Base-by-base conservation (phyloP, 92 coral and sea anemone species). In the Porites cylindrica region DNA sequence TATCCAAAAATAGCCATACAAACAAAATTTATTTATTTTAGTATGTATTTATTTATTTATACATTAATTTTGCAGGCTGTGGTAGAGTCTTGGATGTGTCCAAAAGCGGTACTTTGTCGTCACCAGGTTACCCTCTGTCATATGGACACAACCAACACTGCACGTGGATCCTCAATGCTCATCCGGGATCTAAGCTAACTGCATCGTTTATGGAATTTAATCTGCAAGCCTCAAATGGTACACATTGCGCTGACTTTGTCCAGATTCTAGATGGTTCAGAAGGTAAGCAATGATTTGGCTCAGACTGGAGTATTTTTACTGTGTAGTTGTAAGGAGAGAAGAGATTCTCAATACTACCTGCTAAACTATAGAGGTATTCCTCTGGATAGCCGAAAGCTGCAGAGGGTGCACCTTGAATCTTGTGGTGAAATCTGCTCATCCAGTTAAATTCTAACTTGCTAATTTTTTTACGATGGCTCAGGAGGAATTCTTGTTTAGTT, bases 241-340 rank as follows among this genome's bases (percentile, higher is more conserved):
- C 92, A 24, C 21, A 75, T 16, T 95, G 98, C 86, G 21, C 32
- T 20, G 98, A 95, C 53, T 95, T 63, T 53, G 90, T 95, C 7
- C 93, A 95, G 60, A 85, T 95, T 68, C 92, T 90, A 58, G 94
- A 95, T 26, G 96, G 98, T 20, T 92, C 89, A 64, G 84, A 85
- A 53, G 92, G 98, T 93, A 91, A 56, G 16, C n/a, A 18, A 18
- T 19, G 20, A 0, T 19, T 8, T 13, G 60, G 1, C 16, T 10
- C 13, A 56, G 16, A 56, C 8, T 56, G 61, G 16, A 0, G 47
- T 38, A 4, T 38, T 38, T 38, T 38, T 3, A 38, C 47, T 0
- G 47, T 38, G 47, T 56, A 54, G 60, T 54, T 54, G 14, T 54
- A 56, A 56, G 61, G 61, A 10, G 8, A 56, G 61, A 56, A 56